phyloP scores from a whole-genome alignment of 2,888 invertebrate species.

The Lathronympha strigana region DNA sequence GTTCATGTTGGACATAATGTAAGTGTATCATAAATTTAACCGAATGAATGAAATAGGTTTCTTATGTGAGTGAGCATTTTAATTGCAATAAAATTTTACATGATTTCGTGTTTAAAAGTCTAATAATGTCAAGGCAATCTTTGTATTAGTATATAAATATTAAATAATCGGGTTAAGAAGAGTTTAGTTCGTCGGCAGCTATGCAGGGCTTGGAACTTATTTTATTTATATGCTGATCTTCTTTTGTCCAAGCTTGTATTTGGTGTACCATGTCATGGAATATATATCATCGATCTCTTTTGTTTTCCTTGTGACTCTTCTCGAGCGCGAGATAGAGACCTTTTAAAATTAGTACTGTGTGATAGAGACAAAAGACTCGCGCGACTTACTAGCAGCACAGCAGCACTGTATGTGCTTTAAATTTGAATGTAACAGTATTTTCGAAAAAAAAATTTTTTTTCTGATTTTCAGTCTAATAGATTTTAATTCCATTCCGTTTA shows the following conservation, averaged over 20 bases:
- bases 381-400: no score
- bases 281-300: no score
- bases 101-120: slow-evolving; percentile 43
- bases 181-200: slow-evolving; percentile 28
- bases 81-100: slow-evolving; percentile 53
- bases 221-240: neutral
- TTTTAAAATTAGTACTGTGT: no score
- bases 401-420: no score
- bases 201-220: slow-evolving; percentile 17
- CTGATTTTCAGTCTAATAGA: neutral
- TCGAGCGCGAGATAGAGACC: no score
- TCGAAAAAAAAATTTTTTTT: no score
- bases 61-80: slow-evolving; percentile 46
- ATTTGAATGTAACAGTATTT: no score
- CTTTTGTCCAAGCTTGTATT: no score
- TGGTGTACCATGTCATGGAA: no score
- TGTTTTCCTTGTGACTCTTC: no score
- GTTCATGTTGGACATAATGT: slow-evolving; percentile 72
- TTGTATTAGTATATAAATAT: slow-evolving; percentile 38
- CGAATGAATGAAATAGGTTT: slow-evolving; percentile 48
- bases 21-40: slow-evolving; percentile 56
- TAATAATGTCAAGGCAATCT: slow-evolving; percentile 44
- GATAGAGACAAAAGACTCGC: no score
- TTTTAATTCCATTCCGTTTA: no score
- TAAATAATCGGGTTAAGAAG: slow-evolving; percentile 26